Evolutionary conservation across 2,797 vertebrate species (phyloP).

Genomic region (Poecilia velifera): DNA sequence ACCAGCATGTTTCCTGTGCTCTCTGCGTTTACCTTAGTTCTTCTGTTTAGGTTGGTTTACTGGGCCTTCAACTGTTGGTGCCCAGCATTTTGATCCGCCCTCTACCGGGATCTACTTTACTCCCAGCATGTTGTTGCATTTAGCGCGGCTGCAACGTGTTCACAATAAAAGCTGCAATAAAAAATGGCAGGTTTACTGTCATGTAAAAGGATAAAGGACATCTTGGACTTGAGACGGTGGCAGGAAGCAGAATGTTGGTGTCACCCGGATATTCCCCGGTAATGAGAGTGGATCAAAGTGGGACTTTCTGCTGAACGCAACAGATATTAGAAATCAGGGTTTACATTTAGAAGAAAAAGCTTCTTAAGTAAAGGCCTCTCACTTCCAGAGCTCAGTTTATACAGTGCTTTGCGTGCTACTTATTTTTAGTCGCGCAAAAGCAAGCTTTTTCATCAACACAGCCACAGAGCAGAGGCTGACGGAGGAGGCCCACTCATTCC

Average conservation of each 20-base stretch:
- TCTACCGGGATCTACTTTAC: not conserved
- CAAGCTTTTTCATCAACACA: not conserved
- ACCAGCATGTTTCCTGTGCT: not conserved
- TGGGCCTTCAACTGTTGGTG: not conserved
- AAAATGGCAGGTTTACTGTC: not conserved
- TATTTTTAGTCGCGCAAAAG: not conserved
- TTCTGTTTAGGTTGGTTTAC: not conserved
- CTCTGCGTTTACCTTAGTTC: not conserved
- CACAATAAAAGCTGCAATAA: not conserved
- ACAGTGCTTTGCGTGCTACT: not conserved
- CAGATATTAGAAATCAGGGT: not conserved
- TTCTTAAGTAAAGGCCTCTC: not conserved
- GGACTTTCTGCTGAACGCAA: not conserved
- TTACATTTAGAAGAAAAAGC: not conserved
- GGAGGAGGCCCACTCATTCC: slow-evolving; percentile 4
- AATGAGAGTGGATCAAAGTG: not conserved
- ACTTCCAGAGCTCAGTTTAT: not conserved
- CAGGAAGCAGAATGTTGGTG: slow-evolving; percentile 5
- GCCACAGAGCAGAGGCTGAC: slow-evolving; percentile 7
- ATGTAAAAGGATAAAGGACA: not conserved
- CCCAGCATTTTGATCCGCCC: not conserved
- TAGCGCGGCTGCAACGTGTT: not conserved
- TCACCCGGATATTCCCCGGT: too few species aligned
- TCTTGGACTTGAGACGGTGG: not conserved
- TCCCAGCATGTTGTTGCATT: not conserved